Conservation (phyloP, 2,888 invertebrate species). For the Tridacna gigas region DNA sequence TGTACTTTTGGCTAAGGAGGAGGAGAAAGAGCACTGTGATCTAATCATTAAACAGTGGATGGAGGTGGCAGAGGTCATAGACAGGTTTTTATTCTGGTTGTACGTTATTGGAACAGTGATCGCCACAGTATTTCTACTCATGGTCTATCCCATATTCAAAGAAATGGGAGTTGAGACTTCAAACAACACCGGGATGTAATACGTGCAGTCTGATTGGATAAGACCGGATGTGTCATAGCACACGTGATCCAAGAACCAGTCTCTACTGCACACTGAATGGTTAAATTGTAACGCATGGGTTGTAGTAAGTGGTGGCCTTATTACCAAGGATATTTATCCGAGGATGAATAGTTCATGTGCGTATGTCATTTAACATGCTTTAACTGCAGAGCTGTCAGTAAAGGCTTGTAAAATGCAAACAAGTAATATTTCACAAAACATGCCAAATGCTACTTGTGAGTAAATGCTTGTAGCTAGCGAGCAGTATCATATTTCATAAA, state of each 20-base stretch:
- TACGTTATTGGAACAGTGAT: slow-evolving; percentile 85
- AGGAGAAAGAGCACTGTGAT: slow-evolving; percentile 72
- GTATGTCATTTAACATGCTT: too few species aligned
- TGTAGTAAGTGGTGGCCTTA: neutral
- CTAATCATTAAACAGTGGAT: slow-evolving; percentile 76
- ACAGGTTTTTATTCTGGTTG: slow-evolving; percentile 86
- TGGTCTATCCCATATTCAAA: slow-evolving; percentile 85
- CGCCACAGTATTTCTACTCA: slow-evolving; percentile 85
- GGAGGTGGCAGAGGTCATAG: slow-evolving; percentile 86
- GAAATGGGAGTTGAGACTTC: slow-evolving; percentile 31
- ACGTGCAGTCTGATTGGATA: neutral
- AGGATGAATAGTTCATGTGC: too few species aligned
- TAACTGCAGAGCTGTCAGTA: too few species aligned
- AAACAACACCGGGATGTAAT: neutral
- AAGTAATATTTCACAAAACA: too few species aligned
- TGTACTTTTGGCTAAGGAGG: slow-evolving; percentile 73
- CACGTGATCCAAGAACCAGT: neutral
- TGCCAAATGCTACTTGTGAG: too few species aligned
- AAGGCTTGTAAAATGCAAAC: too few species aligned
- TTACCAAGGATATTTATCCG: too few species aligned
- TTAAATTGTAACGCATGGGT: neutral
- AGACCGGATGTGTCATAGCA: neutral
- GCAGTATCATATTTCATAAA: too few species aligned
- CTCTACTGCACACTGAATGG: neutral
- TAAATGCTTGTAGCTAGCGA: too few species aligned